phyloP scores from a whole-genome alignment of 2,888 invertebrate species.

The Philonicus albiceps region DNA sequence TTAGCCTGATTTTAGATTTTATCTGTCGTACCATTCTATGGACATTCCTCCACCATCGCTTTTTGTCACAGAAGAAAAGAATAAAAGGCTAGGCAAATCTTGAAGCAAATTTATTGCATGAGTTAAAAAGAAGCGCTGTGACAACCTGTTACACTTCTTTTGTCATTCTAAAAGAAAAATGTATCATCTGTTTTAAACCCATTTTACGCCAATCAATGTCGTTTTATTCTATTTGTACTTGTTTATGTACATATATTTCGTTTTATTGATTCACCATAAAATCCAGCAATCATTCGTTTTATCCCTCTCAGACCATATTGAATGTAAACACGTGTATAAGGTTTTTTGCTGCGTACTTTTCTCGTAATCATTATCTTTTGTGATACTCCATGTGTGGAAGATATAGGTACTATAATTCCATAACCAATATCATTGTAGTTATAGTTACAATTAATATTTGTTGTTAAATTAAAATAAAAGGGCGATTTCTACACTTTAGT shows the following conservation, averaged over 20 bases:
- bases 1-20: neutral
- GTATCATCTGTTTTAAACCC: neutral
- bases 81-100: neutral
- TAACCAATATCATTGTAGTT: no score
- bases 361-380: neutral
- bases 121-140: neutral
- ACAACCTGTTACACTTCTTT: neutral
- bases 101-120: neutral
- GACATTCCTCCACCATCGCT: neutral
- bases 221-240: neutral
- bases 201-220: neutral
- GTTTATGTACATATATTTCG: neutral
- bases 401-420: no score
- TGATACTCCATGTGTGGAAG: neutral
- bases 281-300: neutral
- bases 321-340: neutral
- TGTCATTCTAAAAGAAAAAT: neutral
- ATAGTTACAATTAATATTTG: no score
- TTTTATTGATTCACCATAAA: neutral
- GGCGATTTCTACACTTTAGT: no score
- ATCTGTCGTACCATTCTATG: neutral
- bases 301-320: neutral
- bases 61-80: neutral
- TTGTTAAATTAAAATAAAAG: no score
- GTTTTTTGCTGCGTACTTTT: neutral